Evolutionary conservation across 2,797 vertebrate genomes (phyloP).

Genomic region (Alca torda): DNA sequence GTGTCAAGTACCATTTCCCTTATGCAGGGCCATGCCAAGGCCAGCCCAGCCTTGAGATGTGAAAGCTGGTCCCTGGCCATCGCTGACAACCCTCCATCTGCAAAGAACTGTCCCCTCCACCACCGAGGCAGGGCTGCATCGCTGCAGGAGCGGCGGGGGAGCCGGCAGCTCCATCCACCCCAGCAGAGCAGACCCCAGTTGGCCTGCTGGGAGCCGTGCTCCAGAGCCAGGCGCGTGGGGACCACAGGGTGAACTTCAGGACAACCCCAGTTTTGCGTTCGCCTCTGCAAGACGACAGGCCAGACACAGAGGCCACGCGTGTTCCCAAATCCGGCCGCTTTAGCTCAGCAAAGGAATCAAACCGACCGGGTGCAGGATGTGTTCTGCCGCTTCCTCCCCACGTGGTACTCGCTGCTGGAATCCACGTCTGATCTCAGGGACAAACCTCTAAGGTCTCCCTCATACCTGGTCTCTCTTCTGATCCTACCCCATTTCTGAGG

Average conservation of each 20-base stretch:
- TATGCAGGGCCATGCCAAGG: neutral
- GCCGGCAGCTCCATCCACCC: neutral
- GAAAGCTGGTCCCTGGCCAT: neutral
- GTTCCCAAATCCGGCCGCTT: neutral
- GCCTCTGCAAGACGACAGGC: neutral
- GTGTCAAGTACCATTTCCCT: no score
- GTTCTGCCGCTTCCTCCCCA: neutral
- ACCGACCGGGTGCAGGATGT: neutral
- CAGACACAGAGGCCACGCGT: rapidly evolving
- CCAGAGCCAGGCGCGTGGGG: neutral
- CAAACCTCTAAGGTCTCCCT: neutral
- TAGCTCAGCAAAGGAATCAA: neutral
- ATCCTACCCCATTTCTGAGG: neutral
- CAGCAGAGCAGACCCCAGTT: neutral
- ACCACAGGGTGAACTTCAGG: neutral
- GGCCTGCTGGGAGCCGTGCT: neutral
- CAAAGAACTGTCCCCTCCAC: neutral
- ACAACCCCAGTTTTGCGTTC: neutral
- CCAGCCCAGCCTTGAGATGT: no score
- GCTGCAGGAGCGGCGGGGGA: rapidly evolving
- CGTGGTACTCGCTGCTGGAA: neutral
- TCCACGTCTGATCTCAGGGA: neutral
- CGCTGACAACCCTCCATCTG: neutral
- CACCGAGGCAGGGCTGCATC: rapidly evolving
- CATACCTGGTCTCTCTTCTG: neutral